Evolutionary conservation across 2,113 vertebrate species (phyloP).

Genomic region (Phylloscopus trochilus): DNA sequence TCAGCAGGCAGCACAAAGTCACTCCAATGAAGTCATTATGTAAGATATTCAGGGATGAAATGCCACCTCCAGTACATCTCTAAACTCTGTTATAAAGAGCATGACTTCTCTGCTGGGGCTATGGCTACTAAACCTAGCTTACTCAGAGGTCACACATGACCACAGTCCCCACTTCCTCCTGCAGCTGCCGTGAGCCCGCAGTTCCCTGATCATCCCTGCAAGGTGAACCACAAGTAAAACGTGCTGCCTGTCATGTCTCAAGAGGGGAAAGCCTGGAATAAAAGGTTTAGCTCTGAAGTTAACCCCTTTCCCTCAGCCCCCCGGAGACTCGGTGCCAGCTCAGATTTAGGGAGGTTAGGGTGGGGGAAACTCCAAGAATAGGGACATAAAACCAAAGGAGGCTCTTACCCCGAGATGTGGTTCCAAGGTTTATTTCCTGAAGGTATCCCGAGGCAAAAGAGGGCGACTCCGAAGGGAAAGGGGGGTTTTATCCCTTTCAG

Average conservation of each 20-base stretch:
- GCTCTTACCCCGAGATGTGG: no score
- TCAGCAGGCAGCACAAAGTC: not conserved
- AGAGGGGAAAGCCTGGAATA: not conserved
- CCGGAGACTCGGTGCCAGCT: no score
- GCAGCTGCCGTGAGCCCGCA: not conserved
- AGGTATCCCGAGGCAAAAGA: no score
- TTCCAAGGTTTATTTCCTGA: no score
- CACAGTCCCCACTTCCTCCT: not conserved
- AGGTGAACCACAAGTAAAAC: not conserved
- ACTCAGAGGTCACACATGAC: not conserved
- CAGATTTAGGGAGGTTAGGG: no score
- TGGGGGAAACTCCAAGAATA: no score
- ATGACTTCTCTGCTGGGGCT: not conserved
- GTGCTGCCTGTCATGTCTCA: not conserved
- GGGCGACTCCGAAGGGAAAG: no score
- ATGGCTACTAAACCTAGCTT: not conserved
- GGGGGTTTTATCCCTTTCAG: no score
- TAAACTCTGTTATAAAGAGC: not conserved
- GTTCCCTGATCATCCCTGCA: not conserved
- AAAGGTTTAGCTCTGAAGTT: no score
- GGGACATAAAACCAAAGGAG: no score
- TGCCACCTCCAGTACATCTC: not conserved
- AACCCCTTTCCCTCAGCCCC: no score
- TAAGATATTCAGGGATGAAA: not conserved
- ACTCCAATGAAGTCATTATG: not conserved